Conservation (phyloP, 2,113 vertebrate genomes). For the Sylvia atricapilla region DNA sequence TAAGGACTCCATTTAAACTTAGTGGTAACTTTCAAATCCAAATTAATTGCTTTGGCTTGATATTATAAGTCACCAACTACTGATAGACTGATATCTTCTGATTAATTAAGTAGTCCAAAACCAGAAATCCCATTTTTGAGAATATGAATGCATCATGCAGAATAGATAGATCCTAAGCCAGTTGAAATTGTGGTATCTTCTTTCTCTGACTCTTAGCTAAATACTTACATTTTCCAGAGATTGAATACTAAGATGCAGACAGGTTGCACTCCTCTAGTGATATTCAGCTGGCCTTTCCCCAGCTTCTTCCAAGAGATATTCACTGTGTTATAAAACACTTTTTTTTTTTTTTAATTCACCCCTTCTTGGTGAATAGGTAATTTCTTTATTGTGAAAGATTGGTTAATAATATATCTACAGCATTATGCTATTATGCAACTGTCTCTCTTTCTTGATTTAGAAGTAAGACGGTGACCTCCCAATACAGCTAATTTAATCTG, state of each 20-base stretch:
- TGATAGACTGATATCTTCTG: neutral
- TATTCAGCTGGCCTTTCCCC: neutral
- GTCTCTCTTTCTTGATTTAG: constrained; percentile 64
- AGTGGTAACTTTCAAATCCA: neutral
- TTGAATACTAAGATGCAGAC: neutral
- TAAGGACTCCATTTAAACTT: neutral
- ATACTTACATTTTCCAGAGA: neutral
- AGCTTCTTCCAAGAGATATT: neutral
- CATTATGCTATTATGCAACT: constrained; percentile 35
- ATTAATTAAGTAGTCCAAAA: neutral
- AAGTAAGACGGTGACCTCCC: constrained; percentile 67
- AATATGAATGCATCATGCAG: neutral
- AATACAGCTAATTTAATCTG: constrained; percentile 70
- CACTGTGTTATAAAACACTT: neutral
- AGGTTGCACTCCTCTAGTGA: neutral
- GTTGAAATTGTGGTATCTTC: neutral
- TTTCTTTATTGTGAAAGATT: constrained; percentile 31
- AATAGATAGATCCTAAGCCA: neutral
- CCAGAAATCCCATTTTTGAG: neutral
- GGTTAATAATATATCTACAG: neutral
- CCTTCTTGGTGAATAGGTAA: neutral
- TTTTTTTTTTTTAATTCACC: neutral
- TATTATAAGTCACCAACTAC: neutral
- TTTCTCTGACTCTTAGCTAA: neutral
- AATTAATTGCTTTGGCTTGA: neutral